Conservation (phyloP, 2,888 invertebrate genomes). For the Liopterus haemorrhoidalis region DNA sequence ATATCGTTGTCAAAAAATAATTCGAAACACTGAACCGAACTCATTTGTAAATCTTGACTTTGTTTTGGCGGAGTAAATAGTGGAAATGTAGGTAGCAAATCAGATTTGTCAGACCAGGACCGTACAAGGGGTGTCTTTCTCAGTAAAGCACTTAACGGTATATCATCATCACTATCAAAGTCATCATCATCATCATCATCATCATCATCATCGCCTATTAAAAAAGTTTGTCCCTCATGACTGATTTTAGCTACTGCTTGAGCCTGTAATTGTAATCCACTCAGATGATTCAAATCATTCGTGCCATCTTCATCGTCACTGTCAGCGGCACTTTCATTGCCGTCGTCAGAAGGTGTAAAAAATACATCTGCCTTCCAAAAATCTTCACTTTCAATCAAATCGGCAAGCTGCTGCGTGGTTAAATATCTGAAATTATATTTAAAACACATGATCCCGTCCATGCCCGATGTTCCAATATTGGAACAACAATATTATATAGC, state of each 20-base stretch:
- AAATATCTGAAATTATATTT: constrained; percentile 11
- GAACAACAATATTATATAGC: constrained; percentile 14
- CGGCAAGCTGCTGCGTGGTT: constrained; percentile 22
- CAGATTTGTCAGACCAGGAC: constrained; percentile 8
- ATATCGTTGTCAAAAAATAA: constrained; percentile 1
- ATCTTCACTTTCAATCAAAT: constrained; percentile 28
- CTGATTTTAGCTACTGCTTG: constrained; percentile 8
- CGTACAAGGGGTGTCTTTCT: constrained; percentile 4
- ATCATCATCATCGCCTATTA: constrained; percentile 6
- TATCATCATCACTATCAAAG: too few species aligned
- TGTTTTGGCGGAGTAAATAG: background rate
- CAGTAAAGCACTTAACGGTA: constrained; percentile 6
- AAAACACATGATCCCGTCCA: constrained; percentile 11
- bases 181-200: constrained; percentile 8
- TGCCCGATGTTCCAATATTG: constrained; percentile 21
- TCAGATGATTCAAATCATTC: constrained; percentile 11
- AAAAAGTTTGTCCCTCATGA: constrained; percentile 8
- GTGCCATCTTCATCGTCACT: constrained; percentile 7
- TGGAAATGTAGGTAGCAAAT: constrained; percentile 1
- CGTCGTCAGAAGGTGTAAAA: constrained; percentile 27
- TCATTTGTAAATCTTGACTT: constrained; percentile 6
- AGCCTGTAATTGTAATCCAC: constrained; percentile 11
- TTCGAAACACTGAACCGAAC: background rate
- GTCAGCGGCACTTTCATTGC: constrained; percentile 11
- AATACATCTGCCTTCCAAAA: constrained; percentile 29